Evolutionary conservation across 2,797 vertebrate genomes (phyloP).

Genomic region (Gymnoscopelus microlampas): DNA sequence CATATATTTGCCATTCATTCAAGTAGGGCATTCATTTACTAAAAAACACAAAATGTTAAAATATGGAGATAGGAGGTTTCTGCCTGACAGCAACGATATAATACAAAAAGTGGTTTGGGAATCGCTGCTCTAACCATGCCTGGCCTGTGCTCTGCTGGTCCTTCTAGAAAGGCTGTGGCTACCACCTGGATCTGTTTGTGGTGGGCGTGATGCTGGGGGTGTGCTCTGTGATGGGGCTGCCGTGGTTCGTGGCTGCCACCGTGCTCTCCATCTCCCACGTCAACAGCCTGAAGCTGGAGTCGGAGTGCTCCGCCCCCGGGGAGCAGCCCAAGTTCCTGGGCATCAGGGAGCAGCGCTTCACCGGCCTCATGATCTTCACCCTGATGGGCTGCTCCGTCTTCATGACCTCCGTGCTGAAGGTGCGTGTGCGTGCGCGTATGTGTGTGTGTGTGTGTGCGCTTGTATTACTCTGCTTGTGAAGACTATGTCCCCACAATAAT

Average conservation of each 20-base stretch:
- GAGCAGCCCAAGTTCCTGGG: slow-evolving; percentile 99
- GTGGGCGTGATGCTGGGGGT: slow-evolving; percentile 97
- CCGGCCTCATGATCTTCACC: slow-evolving; percentile 98
- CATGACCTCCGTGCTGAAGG: slow-evolving; percentile 97
- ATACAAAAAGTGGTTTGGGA: no score
- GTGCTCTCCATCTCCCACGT: slow-evolving; percentile 98
- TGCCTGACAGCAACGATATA: no score
- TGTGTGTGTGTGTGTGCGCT: no score
- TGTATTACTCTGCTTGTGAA: no score
- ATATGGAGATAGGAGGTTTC: no score
- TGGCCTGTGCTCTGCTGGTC: background rate
- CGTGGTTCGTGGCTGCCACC: slow-evolving; percentile 98
- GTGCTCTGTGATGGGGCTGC: slow-evolving; percentile 97
- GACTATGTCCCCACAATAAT: no score
- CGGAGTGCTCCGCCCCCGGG: slow-evolving; percentile 96
- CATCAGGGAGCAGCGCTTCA: slow-evolving; percentile 96
- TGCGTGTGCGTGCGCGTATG: slow-evolving; percentile 39
- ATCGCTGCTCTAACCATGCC: background rate
- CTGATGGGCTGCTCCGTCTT: slow-evolving; percentile 99
- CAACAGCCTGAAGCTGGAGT: slow-evolving; percentile 98
- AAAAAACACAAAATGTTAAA: no score
- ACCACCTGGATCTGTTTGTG: slow-evolving; percentile 96
- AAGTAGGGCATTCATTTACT: no score
- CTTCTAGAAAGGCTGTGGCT: slow-evolving; percentile 95
- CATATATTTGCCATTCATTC: no score